Evolutionary conservation across 2,797 vertebrate genomes (phyloP), one percentile per base, ranked within the genome.

Genomic region (Hoplostethus mediterraneus): DNA sequence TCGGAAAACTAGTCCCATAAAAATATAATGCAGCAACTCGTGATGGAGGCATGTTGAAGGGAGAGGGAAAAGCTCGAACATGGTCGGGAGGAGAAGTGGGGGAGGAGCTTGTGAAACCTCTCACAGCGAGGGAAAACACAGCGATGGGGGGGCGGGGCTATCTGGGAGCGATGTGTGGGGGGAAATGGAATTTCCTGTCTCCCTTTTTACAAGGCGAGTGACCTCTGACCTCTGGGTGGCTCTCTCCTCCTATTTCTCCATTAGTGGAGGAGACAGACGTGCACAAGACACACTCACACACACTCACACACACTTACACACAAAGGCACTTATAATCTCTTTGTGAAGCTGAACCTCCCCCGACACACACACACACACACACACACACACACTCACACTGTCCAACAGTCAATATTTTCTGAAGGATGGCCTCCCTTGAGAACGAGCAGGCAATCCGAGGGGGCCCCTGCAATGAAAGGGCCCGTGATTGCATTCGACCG

Each of bases 371-470:
- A 87, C 86, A 83, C 80, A 82, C 78, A 66, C 61, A 81, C 53
- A 59, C 45, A 57, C 44, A 67, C 30, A 49, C 51, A 52, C 52
- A 62, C 66, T 45, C 63, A 52, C 76, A 85, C 81, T 87, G 88
- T 92, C 86, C 78, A 86, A 84, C 87, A 92, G 94, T 94, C 94
- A 94, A 94, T 95, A 93, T 94, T 93, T 94, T 90, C 91, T 94
- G 89, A 94, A 92, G 90, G 91, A 93, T 93, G 80, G 68, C 84
- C 90, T 93, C 90, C 92, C 91, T 56, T 7, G 82, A 91, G 93
- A 93, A 88, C 81, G 66, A 81, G 85, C 85, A 93, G 85, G 90
- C 91, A 93, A 93, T 95, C 91, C 89, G 80, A 83, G 67, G 73
- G 81, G 83, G 77, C 33, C 78, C 82, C 77, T 64, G 87, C 90